Evolutionary conservation across 2,113 vertebrate genomes (phyloP).

Genomic region (Pelusios castaneus): DNA sequence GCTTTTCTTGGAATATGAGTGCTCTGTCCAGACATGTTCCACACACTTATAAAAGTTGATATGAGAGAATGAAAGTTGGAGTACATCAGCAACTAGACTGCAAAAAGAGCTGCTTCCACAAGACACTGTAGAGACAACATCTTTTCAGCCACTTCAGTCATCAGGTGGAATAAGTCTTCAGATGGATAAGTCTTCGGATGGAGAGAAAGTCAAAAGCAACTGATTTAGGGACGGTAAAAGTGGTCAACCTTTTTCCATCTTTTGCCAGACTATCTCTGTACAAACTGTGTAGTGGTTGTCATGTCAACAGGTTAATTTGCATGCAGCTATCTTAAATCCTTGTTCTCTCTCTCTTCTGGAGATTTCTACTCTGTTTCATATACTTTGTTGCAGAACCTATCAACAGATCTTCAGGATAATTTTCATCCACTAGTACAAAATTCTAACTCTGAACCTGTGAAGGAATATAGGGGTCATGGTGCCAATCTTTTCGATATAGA

Average conservation of each 20-base stretch:
- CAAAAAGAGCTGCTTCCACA: background rate
- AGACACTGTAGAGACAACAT: background rate
- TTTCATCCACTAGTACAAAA: constrained; percentile 58
- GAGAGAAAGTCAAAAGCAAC: constrained; percentile 9
- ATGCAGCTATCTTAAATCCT: background rate
- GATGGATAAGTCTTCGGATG: background rate
- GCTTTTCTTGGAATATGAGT: background rate
- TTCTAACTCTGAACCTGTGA: constrained; percentile 40
- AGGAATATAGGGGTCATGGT: background rate
- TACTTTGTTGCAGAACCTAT: background rate
- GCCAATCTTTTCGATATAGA: background rate
- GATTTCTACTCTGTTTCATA: constrained; percentile 60
- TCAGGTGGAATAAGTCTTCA: background rate
- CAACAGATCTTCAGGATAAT: constrained; percentile 54
- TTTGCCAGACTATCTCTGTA: background rate
- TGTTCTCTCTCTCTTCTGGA: constrained; percentile 54
- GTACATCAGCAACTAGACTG: background rate
- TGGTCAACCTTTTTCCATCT: background rate
- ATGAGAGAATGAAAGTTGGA: background rate
- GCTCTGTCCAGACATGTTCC: background rate
- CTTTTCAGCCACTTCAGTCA: background rate
- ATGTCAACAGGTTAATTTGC: constrained; percentile 28
- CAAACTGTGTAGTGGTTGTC: background rate
- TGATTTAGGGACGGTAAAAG: background rate
- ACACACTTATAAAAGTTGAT: background rate